These are phyloP conservation scores for Ditula angustiorana DNA, from an alignment of 2,888 invertebrate genomes.

Conservation along the genomic window DNA sequence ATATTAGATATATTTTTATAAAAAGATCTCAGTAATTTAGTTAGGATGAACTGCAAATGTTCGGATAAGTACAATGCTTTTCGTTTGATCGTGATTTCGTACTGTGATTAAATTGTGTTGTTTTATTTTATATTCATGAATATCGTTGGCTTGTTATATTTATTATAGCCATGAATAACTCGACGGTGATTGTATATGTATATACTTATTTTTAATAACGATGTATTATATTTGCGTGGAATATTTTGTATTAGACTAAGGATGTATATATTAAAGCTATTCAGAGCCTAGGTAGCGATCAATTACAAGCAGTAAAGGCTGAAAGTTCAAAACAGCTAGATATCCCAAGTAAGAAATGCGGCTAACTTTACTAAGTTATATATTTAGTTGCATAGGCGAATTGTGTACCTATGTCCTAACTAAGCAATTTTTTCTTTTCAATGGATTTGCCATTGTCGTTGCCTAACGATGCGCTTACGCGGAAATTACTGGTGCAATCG, in stretches of 20 bases:
- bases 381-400: no score
- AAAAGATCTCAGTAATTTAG: constrained; percentile 71
- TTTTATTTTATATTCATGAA: constrained; percentile 53
- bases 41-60: constrained; percentile 51
- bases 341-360: not conserved
- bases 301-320: not conserved
- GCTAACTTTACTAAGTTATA: not conserved
- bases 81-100: constrained; percentile 67
- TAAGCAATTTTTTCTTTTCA: no score
- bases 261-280: constrained; percentile 7
- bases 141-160: constrained; percentile 44
- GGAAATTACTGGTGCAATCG: no score
- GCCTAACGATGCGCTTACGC: no score
- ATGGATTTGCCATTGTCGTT: no score
- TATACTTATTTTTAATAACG: constrained; percentile 51
- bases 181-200: constrained; percentile 50
- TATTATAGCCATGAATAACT: constrained; percentile 48
- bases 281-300: not conserved
- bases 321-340: not conserved
- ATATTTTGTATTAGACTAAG: constrained; percentile 17
- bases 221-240: constrained; percentile 8
- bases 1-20: constrained; percentile 75
- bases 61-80: constrained; percentile 48
- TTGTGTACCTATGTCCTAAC: no score
- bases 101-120: constrained; percentile 75